Base-by-base conservation (phyloP, 2,113 vertebrate species). In the Sceloporus undulatus region DNA sequence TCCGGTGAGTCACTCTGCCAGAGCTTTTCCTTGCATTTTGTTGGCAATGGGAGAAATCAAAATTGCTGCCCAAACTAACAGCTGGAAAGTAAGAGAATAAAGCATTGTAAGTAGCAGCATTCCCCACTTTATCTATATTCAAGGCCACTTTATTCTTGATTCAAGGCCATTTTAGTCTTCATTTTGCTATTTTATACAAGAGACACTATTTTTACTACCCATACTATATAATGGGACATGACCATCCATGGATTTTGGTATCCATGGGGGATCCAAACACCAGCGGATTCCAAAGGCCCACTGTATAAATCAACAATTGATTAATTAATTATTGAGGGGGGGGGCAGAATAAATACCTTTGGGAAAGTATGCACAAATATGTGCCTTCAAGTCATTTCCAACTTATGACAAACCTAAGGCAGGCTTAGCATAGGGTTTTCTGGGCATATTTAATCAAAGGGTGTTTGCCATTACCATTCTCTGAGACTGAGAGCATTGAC, bases 81-180 rank as follows among this genome's bases (percentile, higher is more conserved):
- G 59, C 59, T 88, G 88, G 80, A 85, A 94, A 8, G 42, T 62
- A 92, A 84, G 85, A 91, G 76, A 89, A 62, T 56, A 89, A 87
- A 54, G 10, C 25, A 76, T 0, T 80, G 52, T 83, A 2, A 59
- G 56, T 14, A 56, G 54, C 54, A 56, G 54, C 54, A 89, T 52
- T 48, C 75, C 79, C 10, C 34, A 84, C 82, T 71, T 0, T 10
- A 54, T 75, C 23, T 25, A 40, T 52, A 77, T 62, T 52, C 1
- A 34, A 16, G 23, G 7, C 25, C 25, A 59, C 4, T 76, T 76
- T 73, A 23, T 87, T 80, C 38, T n/a, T 48, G 52, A 87, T 23
- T 9, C 21, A 40, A 4, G 0, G 29, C 34, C 5, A 21, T 29
- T 18, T 29, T 25, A 48, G 25, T 23, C 29, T n/a, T 65, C 34